These are phyloP conservation scores for Argyrosomus japonicus DNA, from an alignment of 2,113 vertebrate species.

Conservation along the genomic window DNA sequence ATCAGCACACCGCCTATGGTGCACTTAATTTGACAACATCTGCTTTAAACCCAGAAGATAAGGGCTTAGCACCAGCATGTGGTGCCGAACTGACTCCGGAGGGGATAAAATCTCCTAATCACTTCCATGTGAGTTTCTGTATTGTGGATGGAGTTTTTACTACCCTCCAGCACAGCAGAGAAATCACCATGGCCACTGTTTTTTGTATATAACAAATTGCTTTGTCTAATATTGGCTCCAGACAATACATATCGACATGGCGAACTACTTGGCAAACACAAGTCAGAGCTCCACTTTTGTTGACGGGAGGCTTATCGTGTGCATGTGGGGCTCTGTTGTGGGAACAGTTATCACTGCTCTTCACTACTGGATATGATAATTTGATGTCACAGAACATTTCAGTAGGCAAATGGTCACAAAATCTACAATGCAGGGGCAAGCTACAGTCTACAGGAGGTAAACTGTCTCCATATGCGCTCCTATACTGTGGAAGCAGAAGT, in stretches of 20 bases:
- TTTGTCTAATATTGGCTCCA: constrained; percentile 18
- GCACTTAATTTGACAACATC: constrained; percentile 34
- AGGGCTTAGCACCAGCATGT: constrained; percentile 43
- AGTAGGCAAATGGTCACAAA: constrained; percentile 14
- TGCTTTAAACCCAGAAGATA: constrained; percentile 38
- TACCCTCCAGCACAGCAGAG: constrained; percentile 15
- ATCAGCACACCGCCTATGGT: background rate
- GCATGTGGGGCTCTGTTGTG: background rate
- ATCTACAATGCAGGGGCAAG: constrained; percentile 1
- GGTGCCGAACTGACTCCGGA: constrained; percentile 1
- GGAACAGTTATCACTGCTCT: background rate
- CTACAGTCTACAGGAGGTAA: constrained; percentile 11
- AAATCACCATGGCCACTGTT: constrained; percentile 30
- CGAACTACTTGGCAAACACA: constrained; percentile 12
- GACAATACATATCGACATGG: constrained; percentile 33
- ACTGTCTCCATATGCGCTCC: constrained; percentile 39
- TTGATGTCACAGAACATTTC: background rate
- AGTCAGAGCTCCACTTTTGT: constrained; percentile 1
- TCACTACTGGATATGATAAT: background rate
- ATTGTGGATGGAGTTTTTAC: constrained; percentile 30
- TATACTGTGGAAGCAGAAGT: constrained; percentile 5
- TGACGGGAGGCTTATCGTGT: constrained; percentile 1
- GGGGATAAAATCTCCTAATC: constrained; percentile 46
- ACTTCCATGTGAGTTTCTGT: constrained; percentile 61
- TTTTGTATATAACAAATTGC: constrained; percentile 9